These are phyloP conservation scores for Xenopus borealis DNA, from an alignment of 2,113 vertebrate species.

Conservation along the genomic window DNA sequence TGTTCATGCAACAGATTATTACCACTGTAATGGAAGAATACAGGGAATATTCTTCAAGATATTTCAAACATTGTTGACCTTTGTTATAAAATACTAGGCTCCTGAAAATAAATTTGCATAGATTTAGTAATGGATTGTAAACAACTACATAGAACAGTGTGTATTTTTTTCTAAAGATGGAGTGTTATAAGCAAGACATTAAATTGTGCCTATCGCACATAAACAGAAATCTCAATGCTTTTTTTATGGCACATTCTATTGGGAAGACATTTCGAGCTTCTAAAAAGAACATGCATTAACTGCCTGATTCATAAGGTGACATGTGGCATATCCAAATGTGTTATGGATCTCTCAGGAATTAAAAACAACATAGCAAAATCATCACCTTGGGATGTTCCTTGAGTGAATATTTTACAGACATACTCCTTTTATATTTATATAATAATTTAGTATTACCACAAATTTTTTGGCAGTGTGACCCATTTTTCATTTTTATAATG, in stretches of 20 bases:
- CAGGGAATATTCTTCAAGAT: slow-evolving; percentile 66
- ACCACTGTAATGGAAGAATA: slow-evolving; percentile 61
- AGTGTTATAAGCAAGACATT: slow-evolving; percentile 72
- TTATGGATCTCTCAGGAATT: slow-evolving; percentile 83
- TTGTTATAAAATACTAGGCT: slow-evolving; percentile 69
- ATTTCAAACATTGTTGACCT: slow-evolving; percentile 79
- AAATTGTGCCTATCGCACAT: slow-evolving; percentile 81
- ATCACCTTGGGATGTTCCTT: slow-evolving; percentile 82
- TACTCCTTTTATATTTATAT: slow-evolving; percentile 85
- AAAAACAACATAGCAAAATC: slow-evolving; percentile 75
- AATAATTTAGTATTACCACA: slow-evolving; percentile 86
- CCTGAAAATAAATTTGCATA: slow-evolving; percentile 77
- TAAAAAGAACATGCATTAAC: slow-evolving; percentile 75
- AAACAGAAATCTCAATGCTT: slow-evolving; percentile 67
- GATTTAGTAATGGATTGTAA: slow-evolving; percentile 74
- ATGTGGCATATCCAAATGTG: slow-evolving; percentile 74
- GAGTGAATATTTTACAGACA: slow-evolving; percentile 86
- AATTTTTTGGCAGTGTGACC: slow-evolving; percentile 78
- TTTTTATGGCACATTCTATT: slow-evolving; percentile 69
- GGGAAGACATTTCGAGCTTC: slow-evolving; percentile 73
- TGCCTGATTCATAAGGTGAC: slow-evolving; percentile 79
- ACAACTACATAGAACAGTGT: slow-evolving; percentile 69
- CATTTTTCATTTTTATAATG: slow-evolving; percentile 85
- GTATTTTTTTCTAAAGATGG: slow-evolving; percentile 76
- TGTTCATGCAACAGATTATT: slow-evolving; percentile 62